A percentile compares a stretch with the other conserved stretches of the same genome.
These are phyloP conservation scores for Pseudopodoces humilis DNA, from an alignment of 2,113 vertebrate species.

Conservation along the genomic window DNA sequence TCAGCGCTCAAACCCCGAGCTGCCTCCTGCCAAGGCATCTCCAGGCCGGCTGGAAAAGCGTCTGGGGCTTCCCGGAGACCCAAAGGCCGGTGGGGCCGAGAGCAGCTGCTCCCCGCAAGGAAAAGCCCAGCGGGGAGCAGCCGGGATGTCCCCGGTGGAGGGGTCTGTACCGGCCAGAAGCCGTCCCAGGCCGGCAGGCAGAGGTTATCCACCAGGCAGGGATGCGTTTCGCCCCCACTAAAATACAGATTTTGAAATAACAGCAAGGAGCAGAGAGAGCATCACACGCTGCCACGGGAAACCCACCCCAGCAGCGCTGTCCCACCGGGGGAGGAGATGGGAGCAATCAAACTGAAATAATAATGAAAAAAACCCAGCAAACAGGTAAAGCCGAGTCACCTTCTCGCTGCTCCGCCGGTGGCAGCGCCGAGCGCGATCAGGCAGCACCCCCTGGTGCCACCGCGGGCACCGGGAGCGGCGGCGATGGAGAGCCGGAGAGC, in stretches of 20 bases:
- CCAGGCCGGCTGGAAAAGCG: rapidly evolving
- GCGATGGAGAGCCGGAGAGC: background rate
- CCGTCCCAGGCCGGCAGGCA: background rate
- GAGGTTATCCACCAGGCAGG: background rate
- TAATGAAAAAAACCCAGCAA: rapidly evolving
- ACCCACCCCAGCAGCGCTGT: background rate
- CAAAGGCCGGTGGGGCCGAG: rapidly evolving
- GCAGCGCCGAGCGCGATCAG: background rate
- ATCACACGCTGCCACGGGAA: background rate
- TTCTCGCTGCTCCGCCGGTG: background rate
- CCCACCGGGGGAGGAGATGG: background rate
- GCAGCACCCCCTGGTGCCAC: conserved; percentile 74
- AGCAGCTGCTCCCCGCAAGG: background rate
- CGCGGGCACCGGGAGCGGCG: background rate
- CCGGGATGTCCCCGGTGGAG: rapidly evolving
- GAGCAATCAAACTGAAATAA: background rate
- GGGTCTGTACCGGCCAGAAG: background rate
- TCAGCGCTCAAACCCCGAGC: background rate
- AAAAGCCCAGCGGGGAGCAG: background rate
- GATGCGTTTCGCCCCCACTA: background rate
- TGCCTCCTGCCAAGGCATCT: background rate
- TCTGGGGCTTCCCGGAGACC: rapidly evolving
- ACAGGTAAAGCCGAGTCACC: background rate
- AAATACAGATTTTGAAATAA: background rate
- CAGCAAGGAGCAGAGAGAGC: background rate